Percentiles rank a stretch among this genome's conserved stretches.
Conservation (phyloP, 2,113 vertebrate genomes). For the Speoplatyrhinus poulsoni region DNA sequence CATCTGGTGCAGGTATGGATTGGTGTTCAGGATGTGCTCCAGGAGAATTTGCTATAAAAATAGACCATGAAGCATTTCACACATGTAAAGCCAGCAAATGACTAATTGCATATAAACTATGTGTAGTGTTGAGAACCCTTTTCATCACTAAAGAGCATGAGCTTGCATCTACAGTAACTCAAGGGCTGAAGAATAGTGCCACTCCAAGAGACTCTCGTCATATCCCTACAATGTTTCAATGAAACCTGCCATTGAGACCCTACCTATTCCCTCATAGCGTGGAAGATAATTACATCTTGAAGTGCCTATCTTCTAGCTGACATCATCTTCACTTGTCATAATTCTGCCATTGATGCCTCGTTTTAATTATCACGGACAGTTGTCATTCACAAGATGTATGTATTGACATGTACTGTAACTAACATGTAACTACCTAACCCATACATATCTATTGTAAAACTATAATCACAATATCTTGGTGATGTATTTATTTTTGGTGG, state of each 20-base stretch:
- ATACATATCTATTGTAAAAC: too few species aligned
- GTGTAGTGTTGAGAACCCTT: constrained; percentile 67
- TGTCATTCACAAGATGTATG: too few species aligned
- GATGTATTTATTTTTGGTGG: too few species aligned
- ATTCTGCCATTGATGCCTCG: constrained; percentile 66
- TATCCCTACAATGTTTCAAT: constrained; percentile 69
- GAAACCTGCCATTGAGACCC: constrained; percentile 52
- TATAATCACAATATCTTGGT: too few species aligned
- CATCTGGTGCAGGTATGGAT: too few species aligned
- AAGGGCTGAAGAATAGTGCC: constrained; percentile 62
- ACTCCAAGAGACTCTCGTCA: constrained; percentile 58
- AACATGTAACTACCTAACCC: too few species aligned
- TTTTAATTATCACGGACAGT: constrained; percentile 4
- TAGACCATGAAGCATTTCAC: too few species aligned
- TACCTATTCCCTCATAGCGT: constrained; percentile 30
- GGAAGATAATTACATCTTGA: constrained; percentile 30
- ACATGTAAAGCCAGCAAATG: constrained; percentile 24
- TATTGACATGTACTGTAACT: too few species aligned
- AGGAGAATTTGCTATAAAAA: too few species aligned
- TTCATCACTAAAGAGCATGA: constrained; percentile 76
- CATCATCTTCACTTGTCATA: constrained; percentile 13
- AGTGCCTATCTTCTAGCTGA: neutral
- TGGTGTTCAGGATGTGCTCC: too few species aligned
- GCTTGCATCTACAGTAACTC: constrained; percentile 50
- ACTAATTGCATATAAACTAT: constrained; percentile 70